phyloP scores from a whole-genome alignment of 2,797 vertebrate genomes.

The Phrynocephalus vlangalii region DNA sequence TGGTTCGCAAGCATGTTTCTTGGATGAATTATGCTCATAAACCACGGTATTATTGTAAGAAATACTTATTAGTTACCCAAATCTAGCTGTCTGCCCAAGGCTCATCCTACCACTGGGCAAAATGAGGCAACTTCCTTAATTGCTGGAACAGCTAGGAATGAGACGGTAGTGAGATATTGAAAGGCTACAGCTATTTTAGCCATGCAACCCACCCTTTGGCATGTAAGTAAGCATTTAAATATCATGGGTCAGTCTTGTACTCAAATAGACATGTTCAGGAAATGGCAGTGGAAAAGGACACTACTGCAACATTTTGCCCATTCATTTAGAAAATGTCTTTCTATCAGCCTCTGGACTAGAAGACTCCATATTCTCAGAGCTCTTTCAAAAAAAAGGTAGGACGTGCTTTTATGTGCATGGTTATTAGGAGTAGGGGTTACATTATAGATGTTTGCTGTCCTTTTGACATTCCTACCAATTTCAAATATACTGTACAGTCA shows the following conservation, averaged over 20 bases:
- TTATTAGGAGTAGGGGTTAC: neutral
- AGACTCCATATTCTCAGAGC: neutral
- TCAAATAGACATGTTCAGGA: neutral
- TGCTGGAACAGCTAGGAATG: neutral
- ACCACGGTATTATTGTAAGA: too few relatives aligned
- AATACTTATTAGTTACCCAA: neutral
- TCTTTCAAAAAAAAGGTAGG: neutral
- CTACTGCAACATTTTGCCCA: neutral
- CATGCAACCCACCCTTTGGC: neutral
- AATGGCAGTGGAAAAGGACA: neutral
- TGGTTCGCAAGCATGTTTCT: too few relatives aligned
- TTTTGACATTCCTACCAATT: neutral
- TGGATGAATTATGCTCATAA: too few relatives aligned
- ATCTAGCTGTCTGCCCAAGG: neutral
- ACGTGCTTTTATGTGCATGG: neutral
- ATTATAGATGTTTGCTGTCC: neutral
- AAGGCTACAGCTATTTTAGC: neutral
- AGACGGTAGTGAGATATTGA: neutral
- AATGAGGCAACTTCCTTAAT: neutral
- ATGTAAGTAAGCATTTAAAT: neutral
- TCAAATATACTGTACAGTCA: too few relatives aligned
- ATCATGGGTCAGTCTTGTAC: neutral
- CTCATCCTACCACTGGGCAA: neutral
- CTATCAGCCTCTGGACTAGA: neutral
- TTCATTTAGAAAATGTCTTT: neutral